Conservation (phyloP, 2,113 vertebrate genomes). For the Channa argus region DNA sequence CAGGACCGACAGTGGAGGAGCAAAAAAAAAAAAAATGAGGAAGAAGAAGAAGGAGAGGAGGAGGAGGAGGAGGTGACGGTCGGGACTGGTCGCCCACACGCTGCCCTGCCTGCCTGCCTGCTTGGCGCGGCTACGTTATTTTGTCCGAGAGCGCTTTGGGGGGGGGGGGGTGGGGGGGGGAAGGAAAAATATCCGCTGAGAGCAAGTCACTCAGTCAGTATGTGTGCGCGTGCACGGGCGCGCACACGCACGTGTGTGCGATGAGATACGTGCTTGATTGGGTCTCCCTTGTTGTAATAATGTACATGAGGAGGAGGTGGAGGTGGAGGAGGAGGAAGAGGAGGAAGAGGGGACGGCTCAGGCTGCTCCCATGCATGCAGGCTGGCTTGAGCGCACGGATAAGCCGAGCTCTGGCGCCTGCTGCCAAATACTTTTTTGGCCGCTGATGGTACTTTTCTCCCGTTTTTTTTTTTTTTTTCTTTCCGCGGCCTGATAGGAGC, state of each 20-base stretch:
- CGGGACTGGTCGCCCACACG: conserved; percentile 75
- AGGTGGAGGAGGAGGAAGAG: conserved; percentile 43
- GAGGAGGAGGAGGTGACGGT: conserved; percentile 66
- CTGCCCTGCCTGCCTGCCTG: conserved; percentile 72
- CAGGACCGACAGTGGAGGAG: conserved; percentile 37
- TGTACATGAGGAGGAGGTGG: conserved; percentile 80
- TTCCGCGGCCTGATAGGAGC: conserved; percentile 77
- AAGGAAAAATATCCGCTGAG: conserved; percentile 80
- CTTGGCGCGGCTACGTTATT: conserved; percentile 68
- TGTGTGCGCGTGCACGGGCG: conserved; percentile 18
- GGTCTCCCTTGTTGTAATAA: conserved; percentile 91
- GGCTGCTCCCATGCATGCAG: conserved; percentile 77
- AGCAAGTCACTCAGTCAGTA: conserved; percentile 70
- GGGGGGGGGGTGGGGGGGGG: too few species aligned
- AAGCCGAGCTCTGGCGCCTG: conserved; percentile 71
- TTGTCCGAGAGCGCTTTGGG: conserved; percentile 80
- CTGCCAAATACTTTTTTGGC: conserved; percentile 86
- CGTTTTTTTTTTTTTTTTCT: background rate
- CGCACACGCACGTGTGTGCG: conserved; percentile 59
- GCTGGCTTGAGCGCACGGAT: conserved; percentile 81
- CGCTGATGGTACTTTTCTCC: conserved; percentile 74
- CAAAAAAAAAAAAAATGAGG: conserved; percentile 37
- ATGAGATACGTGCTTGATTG: conserved; percentile 96
- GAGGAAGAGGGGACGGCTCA: conserved; percentile 76
- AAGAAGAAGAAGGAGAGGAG: conserved; percentile 41